Conservation (phyloP, 2,888 invertebrate genomes). For the Zhuqinia jingwanae region DNA sequence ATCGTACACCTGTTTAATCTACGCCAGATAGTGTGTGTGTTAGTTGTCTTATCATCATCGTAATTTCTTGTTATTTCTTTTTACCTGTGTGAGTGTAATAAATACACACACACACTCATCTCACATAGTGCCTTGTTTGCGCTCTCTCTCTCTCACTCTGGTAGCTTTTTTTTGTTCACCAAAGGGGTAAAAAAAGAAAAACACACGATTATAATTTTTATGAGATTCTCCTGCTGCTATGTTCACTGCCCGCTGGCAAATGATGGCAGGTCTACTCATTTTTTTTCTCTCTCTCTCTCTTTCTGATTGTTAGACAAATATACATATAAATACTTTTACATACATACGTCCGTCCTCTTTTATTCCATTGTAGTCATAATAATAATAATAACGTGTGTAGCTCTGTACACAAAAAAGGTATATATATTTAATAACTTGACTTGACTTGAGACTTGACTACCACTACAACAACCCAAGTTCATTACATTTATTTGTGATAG, state of each 20-base stretch:
- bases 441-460: no score
- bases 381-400: no score
- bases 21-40: neutral
- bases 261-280: conserved; percentile 15
- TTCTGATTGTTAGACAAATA: conserved; percentile 28
- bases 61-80: neutral
- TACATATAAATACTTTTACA: neutral
- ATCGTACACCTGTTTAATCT: conserved; percentile 23
- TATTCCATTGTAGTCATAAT: no score
- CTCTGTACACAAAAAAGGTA: no score
- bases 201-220: conserved; percentile 57
- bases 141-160: no score
- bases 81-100: neutral
- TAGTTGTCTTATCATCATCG: neutral
- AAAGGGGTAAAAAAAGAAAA: conserved; percentile 54
- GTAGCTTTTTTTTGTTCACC: no score
- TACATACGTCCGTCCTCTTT: no score
- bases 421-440: conserved; percentile 4
- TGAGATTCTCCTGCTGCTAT: conserved; percentile 55
- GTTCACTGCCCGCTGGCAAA: conserved; percentile 59
- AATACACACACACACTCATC: no score
- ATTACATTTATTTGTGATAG: conserved; percentile 21
- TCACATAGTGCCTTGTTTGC: no score
- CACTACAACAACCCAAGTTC: neutral
- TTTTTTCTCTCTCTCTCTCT: no score